Evolutionary conservation across 2,797 vertebrate species (phyloP), one percentile per base, ranked within the genome.

Genomic region (Sciaenops ocellatus): DNA sequence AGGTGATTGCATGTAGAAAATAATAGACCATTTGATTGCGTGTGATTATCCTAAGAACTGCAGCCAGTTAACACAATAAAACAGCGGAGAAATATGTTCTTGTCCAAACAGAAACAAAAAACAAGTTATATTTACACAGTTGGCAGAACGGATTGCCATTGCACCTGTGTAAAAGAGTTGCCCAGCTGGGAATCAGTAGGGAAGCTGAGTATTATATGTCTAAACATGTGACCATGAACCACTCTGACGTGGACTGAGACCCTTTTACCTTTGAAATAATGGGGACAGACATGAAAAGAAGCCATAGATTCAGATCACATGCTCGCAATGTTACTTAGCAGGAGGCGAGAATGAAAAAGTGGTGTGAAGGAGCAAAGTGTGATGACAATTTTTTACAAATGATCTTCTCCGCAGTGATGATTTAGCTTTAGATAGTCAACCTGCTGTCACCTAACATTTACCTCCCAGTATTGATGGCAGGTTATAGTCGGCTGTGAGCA

Each of bases 401-500:
- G 7, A 7, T 26, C 18, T 9, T 54, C 44, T 47, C 69, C 12
- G 18, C 12, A 47, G 61, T 60, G 61, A 46, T 50, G 38, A 61
- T 63, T 76, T 30, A 47, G 30, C 47, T 54, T 72, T 13, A 75
- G 38, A 74, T 30, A 12, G 30, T 60, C 55, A 17, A 50, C 62
- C 44, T n/a, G 51, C 54, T 50, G 38, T 71, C 73, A 60, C 48
- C 28, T 65, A 72, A 30, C 62, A 2, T 76, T 83, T 65, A 61
- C 76, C 66, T 78, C 57, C 22, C 75, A 50, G 69, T 50, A 64
- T 60, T 74, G 70, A 82, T 67, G 26, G 51, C 72, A 85, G 61
- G 62, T 63, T 78, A 28, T 47, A 57, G 72, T 89, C 87, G 78
- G 72, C 69, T 26, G 55, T 78, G 86, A 84, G 69, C 68, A 72